Evolutionary conservation across 2,888 invertebrate species (phyloP).

Genomic region (Melanostoma scalare): DNA sequence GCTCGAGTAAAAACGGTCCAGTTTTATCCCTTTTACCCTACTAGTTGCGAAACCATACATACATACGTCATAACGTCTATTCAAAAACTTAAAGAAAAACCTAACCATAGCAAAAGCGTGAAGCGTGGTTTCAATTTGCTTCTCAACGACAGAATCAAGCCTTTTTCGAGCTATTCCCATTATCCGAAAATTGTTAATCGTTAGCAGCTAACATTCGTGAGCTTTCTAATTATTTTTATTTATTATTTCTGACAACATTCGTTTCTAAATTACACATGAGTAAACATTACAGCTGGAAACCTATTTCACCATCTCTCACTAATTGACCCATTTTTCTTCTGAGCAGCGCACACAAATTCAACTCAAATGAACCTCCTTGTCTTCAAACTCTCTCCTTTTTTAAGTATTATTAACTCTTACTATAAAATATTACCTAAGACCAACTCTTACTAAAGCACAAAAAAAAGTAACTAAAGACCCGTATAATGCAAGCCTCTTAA

Average conservation of each 20-base stretch:
- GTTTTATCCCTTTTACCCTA: too few relatives aligned
- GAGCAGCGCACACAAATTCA: conserved; percentile 1
- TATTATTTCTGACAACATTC: not conserved
- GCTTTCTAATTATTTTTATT: not conserved
- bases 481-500: conserved; percentile 53
- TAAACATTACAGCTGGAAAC: conserved; percentile 24
- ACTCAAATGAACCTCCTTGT: conserved; percentile 31
- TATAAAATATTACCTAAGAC: conserved; percentile 62
- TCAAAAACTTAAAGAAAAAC: too few relatives aligned
- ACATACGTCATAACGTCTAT: too few relatives aligned
- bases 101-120: too few relatives aligned
- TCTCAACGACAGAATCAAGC: too few relatives aligned
- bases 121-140: too few relatives aligned
- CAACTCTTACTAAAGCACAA: conserved; percentile 40
- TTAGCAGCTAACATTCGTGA: not conserved
- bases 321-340: conserved; percentile 58
- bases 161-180: too few relatives aligned
- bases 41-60: too few relatives aligned
- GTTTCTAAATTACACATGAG: conserved; percentile 2
- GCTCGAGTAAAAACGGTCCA: too few relatives aligned
- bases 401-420: conserved; percentile 35
- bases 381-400: conserved; percentile 64
- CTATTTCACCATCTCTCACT: conserved; percentile 45
- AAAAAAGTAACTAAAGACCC: conserved; percentile 23
- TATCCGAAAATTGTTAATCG: not conserved